Evolutionary conservation across 2,113 vertebrate genomes (phyloP).

Genomic region (Verasper variegatus): DNA sequence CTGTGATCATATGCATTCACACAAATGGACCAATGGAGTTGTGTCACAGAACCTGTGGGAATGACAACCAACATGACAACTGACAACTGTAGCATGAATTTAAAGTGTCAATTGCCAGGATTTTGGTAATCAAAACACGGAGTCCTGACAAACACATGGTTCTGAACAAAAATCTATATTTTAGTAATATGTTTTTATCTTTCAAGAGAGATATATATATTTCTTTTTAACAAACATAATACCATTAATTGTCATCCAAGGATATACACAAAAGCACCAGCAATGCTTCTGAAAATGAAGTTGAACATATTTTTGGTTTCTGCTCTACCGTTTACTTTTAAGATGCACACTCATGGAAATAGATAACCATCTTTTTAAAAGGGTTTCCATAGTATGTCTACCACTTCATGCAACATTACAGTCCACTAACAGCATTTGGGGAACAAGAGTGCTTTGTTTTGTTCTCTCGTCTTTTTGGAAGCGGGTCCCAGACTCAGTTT

Average conservation of each 20-base stretch:
- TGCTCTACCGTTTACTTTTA: background rate
- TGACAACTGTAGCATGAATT: no score
- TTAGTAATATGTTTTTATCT: no score
- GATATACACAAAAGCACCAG: background rate
- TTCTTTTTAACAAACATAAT: no score
- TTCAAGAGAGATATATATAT: no score
- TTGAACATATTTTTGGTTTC: background rate
- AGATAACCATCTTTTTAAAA: background rate
- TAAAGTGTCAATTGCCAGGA: no score
- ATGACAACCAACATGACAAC: no score
- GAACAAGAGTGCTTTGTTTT: conserved; percentile 26
- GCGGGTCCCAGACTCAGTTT: conserved; percentile 1
- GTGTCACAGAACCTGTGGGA: no score
- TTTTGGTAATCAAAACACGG: no score
- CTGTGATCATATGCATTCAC: background rate
- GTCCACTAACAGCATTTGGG: background rate
- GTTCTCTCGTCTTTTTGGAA: background rate
- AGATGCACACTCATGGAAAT: background rate
- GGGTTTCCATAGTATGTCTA: background rate
- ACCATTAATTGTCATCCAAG: background rate
- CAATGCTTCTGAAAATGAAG: background rate
- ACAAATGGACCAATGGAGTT: no score
- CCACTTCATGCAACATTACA: background rate
- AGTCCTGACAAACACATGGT: no score
- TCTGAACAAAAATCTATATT: no score